Conservation (phyloP, 2,888 invertebrate genomes). For the Celastrina argiolus region DNA sequence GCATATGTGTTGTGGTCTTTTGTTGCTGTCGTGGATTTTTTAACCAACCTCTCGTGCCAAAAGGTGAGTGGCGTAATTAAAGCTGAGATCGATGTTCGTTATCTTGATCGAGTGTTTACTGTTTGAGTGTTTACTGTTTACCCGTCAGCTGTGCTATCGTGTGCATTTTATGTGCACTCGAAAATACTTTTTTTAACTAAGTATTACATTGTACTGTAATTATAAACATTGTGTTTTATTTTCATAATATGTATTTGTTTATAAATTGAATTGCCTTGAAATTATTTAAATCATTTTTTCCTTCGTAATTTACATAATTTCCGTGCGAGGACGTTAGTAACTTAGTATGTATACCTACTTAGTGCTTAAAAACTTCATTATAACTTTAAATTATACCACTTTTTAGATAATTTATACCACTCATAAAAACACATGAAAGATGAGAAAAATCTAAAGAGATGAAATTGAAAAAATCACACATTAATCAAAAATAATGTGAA, state of each 20-base stretch:
- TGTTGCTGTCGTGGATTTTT: slow-evolving; percentile 17
- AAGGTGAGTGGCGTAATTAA: slow-evolving; percentile 2
- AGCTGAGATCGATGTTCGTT: slow-evolving; percentile 1
- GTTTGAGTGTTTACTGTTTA: too few relatives aligned
- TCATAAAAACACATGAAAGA: background rate
- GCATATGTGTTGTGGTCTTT: slow-evolving; percentile 15
- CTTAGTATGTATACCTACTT: too few relatives aligned
- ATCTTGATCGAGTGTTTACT: slow-evolving; percentile 14
- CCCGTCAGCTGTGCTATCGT: background rate
- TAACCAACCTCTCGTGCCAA: slow-evolving; percentile 5
- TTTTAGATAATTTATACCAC: too few relatives aligned
- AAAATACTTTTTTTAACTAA: background rate
- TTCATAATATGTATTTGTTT: background rate
- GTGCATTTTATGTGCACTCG: slow-evolving; percentile 5
- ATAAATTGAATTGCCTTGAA: background rate
- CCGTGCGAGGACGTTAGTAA: background rate
- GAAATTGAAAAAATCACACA: too few relatives aligned
- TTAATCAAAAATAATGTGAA: too few relatives aligned
- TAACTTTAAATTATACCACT: too few relatives aligned
- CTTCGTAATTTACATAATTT: background rate
- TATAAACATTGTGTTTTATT: background rate
- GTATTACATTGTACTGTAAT: background rate
- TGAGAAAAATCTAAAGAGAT: background rate
- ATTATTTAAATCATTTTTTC: background rate
- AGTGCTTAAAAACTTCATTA: too few relatives aligned